Base-by-base conservation (phyloP, 1,140 invertebrate species). In the Spodoptera litura region DNA sequence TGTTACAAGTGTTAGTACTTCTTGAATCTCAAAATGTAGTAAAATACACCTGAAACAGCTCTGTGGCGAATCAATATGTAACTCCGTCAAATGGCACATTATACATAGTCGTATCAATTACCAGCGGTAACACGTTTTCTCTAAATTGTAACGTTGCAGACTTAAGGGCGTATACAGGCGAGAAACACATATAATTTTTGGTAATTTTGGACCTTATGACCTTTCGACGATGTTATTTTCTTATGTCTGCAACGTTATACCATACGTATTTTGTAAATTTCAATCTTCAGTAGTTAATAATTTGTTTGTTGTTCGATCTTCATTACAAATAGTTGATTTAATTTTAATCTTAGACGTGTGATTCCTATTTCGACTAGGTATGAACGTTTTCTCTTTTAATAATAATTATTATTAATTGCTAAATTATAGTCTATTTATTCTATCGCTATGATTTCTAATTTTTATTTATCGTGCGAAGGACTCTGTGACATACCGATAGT, bases 401-500 rank as follows among this genome's bases (percentile, higher is more conserved):
- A 11, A 52, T 27, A 31, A 31, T 31, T 31, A 31, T 31, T 52
- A 68, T 68, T 27, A 59, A 74, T 58, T 74, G 44, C 71, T 74
- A 59, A 59, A 44, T 44, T 72, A 56, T 20, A 59, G 35, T 61
- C 52, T 74, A 61, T 74, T 74, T 61, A 74, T 59, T 74, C 38
- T 27, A 72, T 38, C n/a, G 38, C 70, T 72, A 62, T 61, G 59
- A 75, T 27, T 75, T 59, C 4, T 49, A 52, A 31, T 35, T 64
- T 44, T 53, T 55, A 56, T 77, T 72, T 58, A 58, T 72, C 15
- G 15, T 58, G 44, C 25, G 35, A n/a, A 9, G 49, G 51, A 53
- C 64, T 77, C 31, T 77, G 74, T 53, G 61, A 27, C 55, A 61
- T 49, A 25, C 61, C 10, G 72, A 59, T 66, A 77, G 51, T 76